Base-by-base conservation (phyloP, 2,888 invertebrate species). In the Drosophila vallismaia region DNA sequence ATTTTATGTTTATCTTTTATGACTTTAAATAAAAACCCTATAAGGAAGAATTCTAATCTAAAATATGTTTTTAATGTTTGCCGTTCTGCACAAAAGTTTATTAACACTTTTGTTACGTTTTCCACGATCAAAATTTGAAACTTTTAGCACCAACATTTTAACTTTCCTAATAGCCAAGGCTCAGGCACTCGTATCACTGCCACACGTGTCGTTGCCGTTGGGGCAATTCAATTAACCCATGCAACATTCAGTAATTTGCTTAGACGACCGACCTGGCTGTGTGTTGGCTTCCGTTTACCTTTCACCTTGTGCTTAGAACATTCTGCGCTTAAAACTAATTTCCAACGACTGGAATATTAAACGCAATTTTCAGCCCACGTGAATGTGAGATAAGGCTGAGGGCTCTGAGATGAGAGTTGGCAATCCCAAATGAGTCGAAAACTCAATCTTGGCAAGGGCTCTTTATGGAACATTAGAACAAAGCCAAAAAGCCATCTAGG, bases 281-380 rank as follows among this genome's bases (percentile, higher is more conserved):
- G n/a, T n/a, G 33, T n/a, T 9, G 9, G 14, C 7, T 28, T 51
- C 12, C 44, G 50, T 50, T 56, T 55, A 66, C 63, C 77, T 52
- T 76, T 59, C 51, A 55, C 64, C 72, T 74, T 63, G 52, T 63
- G 52, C 50, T 40, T 56, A n/a, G 31, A 62, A 60, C 62, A 48
- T 48, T 48, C 62, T 55, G 62, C 55, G 52, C 81, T 73, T 74
- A 78, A 81, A 87, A 87, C 81, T 87, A 82, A 82, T 87, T 82
- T 82, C 72, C 79, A 64, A 75, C 60, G 76, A 87, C 82, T 78
- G 73, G 73, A 71, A 87, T 79, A 81, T 82, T 82, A 82, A 81
- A 78, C 74, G 67, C 63, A 77, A 75, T 81, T 86, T 75, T 64
- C 51, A 50, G 50, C 51, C 42, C 44, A 31, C 54, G 48, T 75